A percentile compares a stretch with the other conserved stretches of the same genome.
These are phyloP conservation scores for Cyprinodon diabolis DNA, from an alignment of 2,797 vertebrate species.

Conservation along the genomic window DNA sequence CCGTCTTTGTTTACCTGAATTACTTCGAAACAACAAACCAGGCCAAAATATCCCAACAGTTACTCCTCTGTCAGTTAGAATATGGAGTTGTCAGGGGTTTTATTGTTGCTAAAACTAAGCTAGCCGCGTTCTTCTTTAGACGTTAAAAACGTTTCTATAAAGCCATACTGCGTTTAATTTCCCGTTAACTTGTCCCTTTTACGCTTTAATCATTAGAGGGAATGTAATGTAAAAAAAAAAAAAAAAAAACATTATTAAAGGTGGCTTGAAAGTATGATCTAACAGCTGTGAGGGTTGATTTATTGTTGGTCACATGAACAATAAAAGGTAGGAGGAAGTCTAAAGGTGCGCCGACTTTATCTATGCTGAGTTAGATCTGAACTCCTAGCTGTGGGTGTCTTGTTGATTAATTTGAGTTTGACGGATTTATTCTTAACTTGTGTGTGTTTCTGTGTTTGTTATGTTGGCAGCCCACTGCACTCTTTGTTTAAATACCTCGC, in stretches of 20 bases:
- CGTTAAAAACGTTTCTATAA: background rate
- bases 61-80: background rate
- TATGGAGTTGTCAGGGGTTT: constrained; percentile 24
- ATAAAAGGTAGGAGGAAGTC: constrained; percentile 24
- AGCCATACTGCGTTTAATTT: constrained; percentile 4
- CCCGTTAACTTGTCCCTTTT: background rate
- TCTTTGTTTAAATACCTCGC: constrained; percentile 82
- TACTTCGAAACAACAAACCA: background rate
- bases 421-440: constrained; percentile 22
- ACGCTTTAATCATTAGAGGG: background rate
- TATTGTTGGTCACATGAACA: constrained; percentile 37
- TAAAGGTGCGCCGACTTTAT: background rate
- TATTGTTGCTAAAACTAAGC: constrained; percentile 20
- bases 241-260: background rate
- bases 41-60: background rate
- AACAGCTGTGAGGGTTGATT: constrained; percentile 39
- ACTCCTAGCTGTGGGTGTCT: background rate
- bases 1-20: background rate
- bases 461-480: constrained; percentile 53
- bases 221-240: too few species aligned
- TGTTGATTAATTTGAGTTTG: constrained; percentile 13
- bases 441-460: constrained; percentile 22
- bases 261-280: constrained; percentile 1
- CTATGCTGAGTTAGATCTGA: background rate
- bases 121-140: constrained; percentile 11